Conservation (phyloP, 1,140 invertebrate species). For the Diploscapter pachys region DNA sequence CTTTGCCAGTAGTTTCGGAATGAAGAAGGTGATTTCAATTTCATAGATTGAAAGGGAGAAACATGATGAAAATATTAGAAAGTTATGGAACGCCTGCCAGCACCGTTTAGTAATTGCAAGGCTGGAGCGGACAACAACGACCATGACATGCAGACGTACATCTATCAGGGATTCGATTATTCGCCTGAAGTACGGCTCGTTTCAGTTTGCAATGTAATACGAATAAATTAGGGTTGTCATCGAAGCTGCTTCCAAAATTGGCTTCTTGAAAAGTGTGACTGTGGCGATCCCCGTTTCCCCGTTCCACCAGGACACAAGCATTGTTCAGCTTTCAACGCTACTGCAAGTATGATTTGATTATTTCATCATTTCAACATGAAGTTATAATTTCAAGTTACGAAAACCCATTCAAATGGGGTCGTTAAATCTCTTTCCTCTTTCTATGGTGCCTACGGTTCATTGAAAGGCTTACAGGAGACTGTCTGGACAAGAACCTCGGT, state of each 20-base stretch:
- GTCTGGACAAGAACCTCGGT: slow-evolving; percentile 27
- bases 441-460: too few species aligned
- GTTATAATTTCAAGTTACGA: not conserved
- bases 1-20: slow-evolving; percentile 38
- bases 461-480: slow-evolving; percentile 10
- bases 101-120: slow-evolving; percentile 25
- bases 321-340: slow-evolving; percentile 36
- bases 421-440: too few species aligned
- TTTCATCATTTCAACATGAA: not conserved
- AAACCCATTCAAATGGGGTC: too few species aligned
- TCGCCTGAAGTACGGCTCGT: slow-evolving; percentile 21
- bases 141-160: slow-evolving; percentile 9
- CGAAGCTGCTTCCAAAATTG: slow-evolving; percentile 36
- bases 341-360: slow-evolving; percentile 24
- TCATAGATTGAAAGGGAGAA: not conserved
- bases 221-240: slow-evolving; percentile 28
- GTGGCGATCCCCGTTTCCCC: slow-evolving; percentile 35
- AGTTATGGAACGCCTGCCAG: slow-evolving; percentile 26
- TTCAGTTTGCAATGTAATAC: not conserved
- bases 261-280: slow-evolving; percentile 24
- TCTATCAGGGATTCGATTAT: slow-evolving; percentile 30
- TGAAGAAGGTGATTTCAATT: slow-evolving; percentile 32
- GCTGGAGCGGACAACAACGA: slow-evolving; percentile 6
- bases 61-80: slow-evolving; percentile 9
- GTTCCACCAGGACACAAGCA: slow-evolving; percentile 15